Evolutionary conservation across 2,113 vertebrate species (phyloP), one percentile per base, ranked within the genome.

Genomic region (Tylochromis polylepis): DNA sequence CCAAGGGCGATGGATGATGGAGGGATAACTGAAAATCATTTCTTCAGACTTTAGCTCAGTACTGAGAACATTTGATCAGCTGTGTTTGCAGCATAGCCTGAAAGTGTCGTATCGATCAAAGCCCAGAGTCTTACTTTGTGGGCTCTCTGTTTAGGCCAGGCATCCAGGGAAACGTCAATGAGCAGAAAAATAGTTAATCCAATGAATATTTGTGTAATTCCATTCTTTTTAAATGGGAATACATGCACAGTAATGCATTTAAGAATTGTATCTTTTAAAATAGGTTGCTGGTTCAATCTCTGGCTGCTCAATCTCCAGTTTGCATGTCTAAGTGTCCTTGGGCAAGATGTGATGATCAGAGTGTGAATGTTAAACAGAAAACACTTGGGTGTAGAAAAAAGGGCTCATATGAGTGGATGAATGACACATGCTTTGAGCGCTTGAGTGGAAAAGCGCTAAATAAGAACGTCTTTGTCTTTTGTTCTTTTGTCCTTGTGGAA

Each of bases 391-490:
- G 16, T 62, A 62, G 59, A 62, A 34, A 62, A 62, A 62, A 0
- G 16, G 11, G 29, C 31, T 62, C 29, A 7, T 20, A 11, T 62
- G 16, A 3, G 5, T 29, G 29, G 4, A 5, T 29, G 29, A 29
- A 36, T 10, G 3, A 0, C 0, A 1, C 59, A 3, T 62, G 59
- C n/a, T 56, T 56, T 22, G 55, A 56, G 55, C 24, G 31, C 31
- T 31, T 31, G 31, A 5, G 31, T 4, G n/a, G 55, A 56, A 56
- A 56, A 56, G n/a, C 1, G 31, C 31, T 34, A 34, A 34, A 34
- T 6, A 34, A 34, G 6, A 34, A 34, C 31, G 2, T 36, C 31
- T 62, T 18, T 62, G 36, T 62, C 31, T 70, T 0, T 67, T 24
- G n/a, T n/a, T 20, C 20, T 22, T 14, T 67, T 41, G 36, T 41